Evolutionary conservation across 2,797 vertebrate species (phyloP).

Genomic region (Sebastes kiyomatsui): DNA sequence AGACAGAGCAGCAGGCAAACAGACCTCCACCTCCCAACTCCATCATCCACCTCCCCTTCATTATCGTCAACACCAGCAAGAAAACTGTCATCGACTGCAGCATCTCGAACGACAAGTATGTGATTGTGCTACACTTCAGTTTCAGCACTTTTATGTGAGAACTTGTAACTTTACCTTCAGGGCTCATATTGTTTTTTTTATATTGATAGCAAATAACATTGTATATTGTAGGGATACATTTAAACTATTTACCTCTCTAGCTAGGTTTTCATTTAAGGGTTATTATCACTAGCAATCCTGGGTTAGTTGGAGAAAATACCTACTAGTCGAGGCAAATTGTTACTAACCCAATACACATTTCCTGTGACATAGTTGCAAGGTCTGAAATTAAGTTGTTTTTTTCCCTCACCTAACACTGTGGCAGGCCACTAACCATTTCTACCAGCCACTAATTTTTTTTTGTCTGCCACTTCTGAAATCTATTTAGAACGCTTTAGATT

Average conservation of each 20-base stretch:
- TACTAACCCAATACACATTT: neutral
- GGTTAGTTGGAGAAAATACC: neutral
- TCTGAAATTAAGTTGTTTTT: no score
- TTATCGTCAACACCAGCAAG: constrained; percentile 99
- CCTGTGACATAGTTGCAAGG: neutral
- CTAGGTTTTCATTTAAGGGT: neutral
- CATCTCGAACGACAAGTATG: constrained; percentile 99
- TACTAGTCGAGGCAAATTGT: neutral
- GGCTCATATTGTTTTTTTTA: neutral
- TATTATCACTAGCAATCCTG: neutral
- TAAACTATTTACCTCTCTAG: neutral
- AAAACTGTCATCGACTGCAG: constrained; percentile 99
- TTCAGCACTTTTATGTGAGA: neutral
- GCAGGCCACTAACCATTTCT: no score
- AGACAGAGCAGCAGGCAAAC: constrained; percentile 92
- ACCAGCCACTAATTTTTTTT: no score
- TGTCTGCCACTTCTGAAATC: no score
- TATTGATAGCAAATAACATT: neutral
- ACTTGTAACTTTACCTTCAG: neutral
- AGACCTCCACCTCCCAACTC: constrained; percentile 94
- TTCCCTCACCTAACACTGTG: no score
- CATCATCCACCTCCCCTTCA: constrained; percentile 98
- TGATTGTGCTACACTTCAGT: neutral
- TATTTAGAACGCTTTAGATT: no score
- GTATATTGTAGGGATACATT: neutral